Percentiles rank a stretch among this genome's conserved stretches.
These are phyloP conservation scores for Mastigias papua DNA, from an alignment of 30 jellyfish, hydroid and myxozoan genomes.

Conservation along the genomic window DNA sequence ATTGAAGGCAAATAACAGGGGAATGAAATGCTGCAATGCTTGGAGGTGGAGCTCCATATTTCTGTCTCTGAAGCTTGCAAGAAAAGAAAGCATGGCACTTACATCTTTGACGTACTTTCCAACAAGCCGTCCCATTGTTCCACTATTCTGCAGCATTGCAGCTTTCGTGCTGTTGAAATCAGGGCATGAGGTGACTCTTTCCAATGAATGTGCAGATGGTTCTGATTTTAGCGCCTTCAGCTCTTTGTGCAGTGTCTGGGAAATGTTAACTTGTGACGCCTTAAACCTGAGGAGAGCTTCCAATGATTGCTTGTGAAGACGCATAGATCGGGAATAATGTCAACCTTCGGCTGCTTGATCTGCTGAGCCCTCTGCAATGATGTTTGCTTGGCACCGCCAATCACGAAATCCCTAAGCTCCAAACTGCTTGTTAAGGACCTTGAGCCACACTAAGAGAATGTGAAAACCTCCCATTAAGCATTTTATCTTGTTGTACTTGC, in stretches of 20 bases:
- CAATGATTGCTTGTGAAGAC: constrained; percentile 64
- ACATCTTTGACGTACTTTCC: constrained; percentile 50
- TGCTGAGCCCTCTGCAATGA: constrained; percentile 72
- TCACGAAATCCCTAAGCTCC: constrained; percentile 47
- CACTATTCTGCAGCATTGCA: constrained; percentile 66
- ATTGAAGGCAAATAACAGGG: constrained; percentile 64
- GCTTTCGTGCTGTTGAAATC: constrained; percentile 43
- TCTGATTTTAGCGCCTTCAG: constrained; percentile 43
- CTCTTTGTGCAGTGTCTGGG: constrained; percentile 65
- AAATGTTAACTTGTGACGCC: constrained; percentile 46
- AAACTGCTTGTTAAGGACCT: constrained; percentile 54
- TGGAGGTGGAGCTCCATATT: constrained; percentile 37
- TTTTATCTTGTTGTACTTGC: constrained; percentile 48
- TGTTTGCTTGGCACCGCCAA: constrained; percentile 48
- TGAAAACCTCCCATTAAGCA: constrained; percentile 69
- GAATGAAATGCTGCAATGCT: constrained; percentile 45
- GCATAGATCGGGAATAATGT: constrained; percentile 62
- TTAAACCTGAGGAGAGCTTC: constrained; percentile 59
- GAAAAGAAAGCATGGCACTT: constrained; percentile 66
- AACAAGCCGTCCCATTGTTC: constrained; percentile 51
- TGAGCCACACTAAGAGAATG: constrained; percentile 61
- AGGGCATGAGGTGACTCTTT: constrained; percentile 55
- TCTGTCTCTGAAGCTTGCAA: constrained; percentile 53
- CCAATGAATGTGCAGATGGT: constrained; percentile 57
- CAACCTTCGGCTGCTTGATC: constrained; percentile 77